Percentiles rank a stretch among this genome's conserved stretches.
Conservation (phyloP, 2,888 invertebrate species). For the Caenorhabditis angaria region DNA sequence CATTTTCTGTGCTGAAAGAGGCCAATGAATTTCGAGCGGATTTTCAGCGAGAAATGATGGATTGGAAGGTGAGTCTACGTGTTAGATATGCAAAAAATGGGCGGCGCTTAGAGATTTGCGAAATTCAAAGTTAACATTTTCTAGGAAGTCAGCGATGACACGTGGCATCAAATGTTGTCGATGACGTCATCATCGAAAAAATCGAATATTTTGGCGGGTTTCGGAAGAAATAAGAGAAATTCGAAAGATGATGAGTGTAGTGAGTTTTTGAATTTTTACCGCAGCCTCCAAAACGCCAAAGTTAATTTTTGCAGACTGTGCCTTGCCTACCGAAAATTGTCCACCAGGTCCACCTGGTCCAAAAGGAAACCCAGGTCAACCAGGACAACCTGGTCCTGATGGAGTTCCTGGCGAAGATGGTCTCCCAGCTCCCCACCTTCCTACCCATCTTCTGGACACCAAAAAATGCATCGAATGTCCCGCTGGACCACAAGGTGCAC, state of each 20-base stretch:
- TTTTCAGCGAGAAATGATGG: conserved; percentile 14
- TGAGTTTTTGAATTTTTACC: conserved; percentile 12
- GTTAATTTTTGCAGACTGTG: conserved; percentile 35
- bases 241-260: conserved; percentile 30
- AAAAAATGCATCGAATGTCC: conserved; percentile 61
- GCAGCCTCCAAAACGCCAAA: neutral
- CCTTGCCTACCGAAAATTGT: conserved; percentile 39
- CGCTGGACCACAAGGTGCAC: conserved; percentile 62
- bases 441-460: conserved; percentile 31
- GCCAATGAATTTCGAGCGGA: conserved; percentile 18
- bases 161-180: conserved; percentile 24
- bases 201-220: conserved; percentile 23
- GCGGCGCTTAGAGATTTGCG: too few species aligned
- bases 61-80: conserved; percentile 19
- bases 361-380: conserved; percentile 53
- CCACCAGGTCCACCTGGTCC: conserved; percentile 62
- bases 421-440: conserved; percentile 30
- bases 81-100: neutral
- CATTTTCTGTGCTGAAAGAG: conserved; percentile 16
- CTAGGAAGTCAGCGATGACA: conserved; percentile 35
- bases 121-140: neutral
- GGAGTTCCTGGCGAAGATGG: conserved; percentile 49
- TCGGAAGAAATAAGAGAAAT: conserved; percentile 31
- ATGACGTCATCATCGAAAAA: conserved; percentile 37
- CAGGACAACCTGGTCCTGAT: conserved; percentile 57